phyloP scores from a whole-genome alignment of 2,888 invertebrate species.

The Eupithecia insigniata region DNA sequence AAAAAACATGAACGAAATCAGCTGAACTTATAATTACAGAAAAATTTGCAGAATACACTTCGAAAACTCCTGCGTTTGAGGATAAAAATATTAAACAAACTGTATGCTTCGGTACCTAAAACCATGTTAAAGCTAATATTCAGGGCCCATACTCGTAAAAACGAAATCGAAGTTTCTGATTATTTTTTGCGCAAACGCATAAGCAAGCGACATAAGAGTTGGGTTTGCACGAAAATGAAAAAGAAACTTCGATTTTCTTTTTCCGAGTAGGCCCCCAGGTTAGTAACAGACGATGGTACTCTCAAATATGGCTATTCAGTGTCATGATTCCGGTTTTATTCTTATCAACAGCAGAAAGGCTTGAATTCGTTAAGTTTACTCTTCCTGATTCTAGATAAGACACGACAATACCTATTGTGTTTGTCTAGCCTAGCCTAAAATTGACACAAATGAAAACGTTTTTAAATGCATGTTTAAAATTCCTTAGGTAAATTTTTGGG shows the following conservation, averaged over 20 bases:
- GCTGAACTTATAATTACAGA: neutral
- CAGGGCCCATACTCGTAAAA: too few species aligned
- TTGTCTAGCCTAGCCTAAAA: neutral
- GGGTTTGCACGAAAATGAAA: too few species aligned
- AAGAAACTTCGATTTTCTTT: too few species aligned
- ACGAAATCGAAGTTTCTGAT: too few species aligned
- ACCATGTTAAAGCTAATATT: too few species aligned
- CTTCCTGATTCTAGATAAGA: neutral
- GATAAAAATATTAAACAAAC: neutral
- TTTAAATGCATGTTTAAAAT: neutral
- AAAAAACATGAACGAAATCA: neutral
- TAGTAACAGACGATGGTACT: neutral
- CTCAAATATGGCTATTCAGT: neutral
- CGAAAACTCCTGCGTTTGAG: neutral
- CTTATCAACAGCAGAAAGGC: constrained; percentile 6
- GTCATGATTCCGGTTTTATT: neutral
- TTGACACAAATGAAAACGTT: neutral
- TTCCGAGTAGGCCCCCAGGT: too few species aligned
- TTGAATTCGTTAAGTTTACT: neutral
- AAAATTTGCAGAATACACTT: neutral
- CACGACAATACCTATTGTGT: neutral
- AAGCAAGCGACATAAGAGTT: too few species aligned
- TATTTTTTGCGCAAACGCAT: too few species aligned
- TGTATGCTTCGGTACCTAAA: too few species aligned
- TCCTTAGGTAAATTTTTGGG: too few species aligned